phyloP scores from a whole-genome alignment of 2,888 invertebrate genomes.

The Conomelus anceps region DNA sequence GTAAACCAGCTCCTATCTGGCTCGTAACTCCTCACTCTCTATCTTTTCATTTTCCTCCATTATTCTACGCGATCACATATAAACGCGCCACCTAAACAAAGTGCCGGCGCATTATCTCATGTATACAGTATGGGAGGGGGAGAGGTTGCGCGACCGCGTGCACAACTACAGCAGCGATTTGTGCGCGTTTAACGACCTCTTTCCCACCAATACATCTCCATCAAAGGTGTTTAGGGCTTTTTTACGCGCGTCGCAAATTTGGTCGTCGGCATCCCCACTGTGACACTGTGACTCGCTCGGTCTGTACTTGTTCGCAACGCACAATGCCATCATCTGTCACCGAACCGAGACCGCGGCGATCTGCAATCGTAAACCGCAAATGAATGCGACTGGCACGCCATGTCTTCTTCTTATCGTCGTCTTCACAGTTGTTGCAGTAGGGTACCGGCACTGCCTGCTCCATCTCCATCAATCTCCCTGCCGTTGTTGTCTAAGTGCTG shows the following conservation, averaged over 20 bases:
- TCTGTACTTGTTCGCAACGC: background rate
- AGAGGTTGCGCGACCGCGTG: background rate
- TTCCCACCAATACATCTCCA: slow-evolving; percentile 6
- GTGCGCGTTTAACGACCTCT: slow-evolving; percentile 13
- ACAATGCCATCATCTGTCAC: slow-evolving; percentile 1
- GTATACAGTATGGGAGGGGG: background rate
- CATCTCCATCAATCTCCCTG: background rate
- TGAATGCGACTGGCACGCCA: background rate
- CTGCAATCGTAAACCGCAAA: background rate
- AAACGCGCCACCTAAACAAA: slow-evolving; percentile 13
- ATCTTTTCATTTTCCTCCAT: slow-evolving; percentile 16
- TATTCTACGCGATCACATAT: slow-evolving; percentile 15
- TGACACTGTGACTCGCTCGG: background rate
- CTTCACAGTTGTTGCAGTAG: too few relatives aligned
- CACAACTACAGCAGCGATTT: slow-evolving; percentile 15
- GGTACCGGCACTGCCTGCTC: background rate
- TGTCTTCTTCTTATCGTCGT: background rate
- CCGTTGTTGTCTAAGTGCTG: too few relatives aligned
- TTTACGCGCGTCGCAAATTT: background rate
- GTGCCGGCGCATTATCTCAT: slow-evolving; percentile 15
- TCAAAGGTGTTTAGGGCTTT: slow-evolving; percentile 13
- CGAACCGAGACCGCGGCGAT: background rate
- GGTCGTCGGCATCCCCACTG: background rate
- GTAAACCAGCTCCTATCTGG: slow-evolving; percentile 15
- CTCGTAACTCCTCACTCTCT: slow-evolving; percentile 15